phyloP scores from a whole-genome alignment of 2,888 invertebrate genomes.

The Hemaris fuciformis region DNA sequence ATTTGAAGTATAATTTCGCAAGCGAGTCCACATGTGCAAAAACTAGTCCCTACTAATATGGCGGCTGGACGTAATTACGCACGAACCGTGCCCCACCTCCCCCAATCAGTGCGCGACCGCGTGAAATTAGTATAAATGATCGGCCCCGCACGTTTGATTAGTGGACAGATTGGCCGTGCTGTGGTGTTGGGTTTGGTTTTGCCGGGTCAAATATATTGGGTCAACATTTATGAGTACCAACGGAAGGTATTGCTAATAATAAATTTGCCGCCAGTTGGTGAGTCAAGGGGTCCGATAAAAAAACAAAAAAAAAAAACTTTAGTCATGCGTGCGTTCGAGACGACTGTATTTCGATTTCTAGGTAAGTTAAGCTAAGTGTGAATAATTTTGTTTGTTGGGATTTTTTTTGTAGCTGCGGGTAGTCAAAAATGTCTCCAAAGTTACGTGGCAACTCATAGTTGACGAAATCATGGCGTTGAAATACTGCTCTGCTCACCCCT shows the following conservation, averaged over 20 bases:
- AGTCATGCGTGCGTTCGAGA: too few relatives aligned
- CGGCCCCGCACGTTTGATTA: not conserved
- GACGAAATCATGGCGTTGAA: too few relatives aligned
- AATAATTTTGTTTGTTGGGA: too few relatives aligned
- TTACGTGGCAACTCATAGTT: too few relatives aligned
- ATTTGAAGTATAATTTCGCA: not conserved
- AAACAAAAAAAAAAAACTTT: too few relatives aligned
- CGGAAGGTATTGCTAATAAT: not conserved
- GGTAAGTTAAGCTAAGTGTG: too few relatives aligned
- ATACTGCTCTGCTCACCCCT: too few relatives aligned
- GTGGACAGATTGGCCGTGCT: not conserved
- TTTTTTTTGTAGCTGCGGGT: too few relatives aligned
- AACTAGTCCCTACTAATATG: not conserved
- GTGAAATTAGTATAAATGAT: slow-evolving; percentile 9
- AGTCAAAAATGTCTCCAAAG: too few relatives aligned
- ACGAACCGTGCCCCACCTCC: not conserved
- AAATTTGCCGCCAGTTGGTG: too few relatives aligned
- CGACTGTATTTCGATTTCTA: too few relatives aligned
- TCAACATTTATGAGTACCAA: not conserved
- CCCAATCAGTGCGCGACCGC: slow-evolving; percentile 8
- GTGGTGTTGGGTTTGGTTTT: not conserved
- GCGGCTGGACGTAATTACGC: not conserved
- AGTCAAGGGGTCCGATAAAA: too few relatives aligned
- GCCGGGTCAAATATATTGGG: not conserved
- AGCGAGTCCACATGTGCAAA: not conserved